Base-by-base conservation (phyloP, 2,888 invertebrate species). In the Drosophila barbarae region DNA sequence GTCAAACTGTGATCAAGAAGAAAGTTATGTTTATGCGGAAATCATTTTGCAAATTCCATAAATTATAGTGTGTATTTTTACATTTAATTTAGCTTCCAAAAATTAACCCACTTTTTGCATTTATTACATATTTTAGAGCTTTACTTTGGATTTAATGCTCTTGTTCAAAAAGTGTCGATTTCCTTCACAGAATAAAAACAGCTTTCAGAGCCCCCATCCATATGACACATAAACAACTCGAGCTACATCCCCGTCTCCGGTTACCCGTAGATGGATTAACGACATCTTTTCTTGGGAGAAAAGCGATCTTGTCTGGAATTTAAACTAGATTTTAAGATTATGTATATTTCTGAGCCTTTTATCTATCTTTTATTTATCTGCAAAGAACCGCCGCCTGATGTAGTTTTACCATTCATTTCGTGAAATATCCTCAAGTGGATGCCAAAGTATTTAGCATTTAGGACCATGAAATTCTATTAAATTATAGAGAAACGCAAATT, bases 171-270 rank as follows among this genome's bases (percentile, higher is more conserved):
- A 32, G 46, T 32, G 18, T 47, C 32, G 2, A 32, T 47, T 47
- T 47, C 46, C 21, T 47, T 47, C 32, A 32, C 18, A 32, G 32
- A 47, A 47, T 32, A 32, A 46, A 8, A 15, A 15, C 44, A 30
- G 18, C 18, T 30, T 30, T 13, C 12, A 46, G 7, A 46, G 46
- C 32, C 46, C 32, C 46, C 46, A 47, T 32, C 32, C 9, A 21
- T 13, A 21, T 32, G 32, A 47, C 32, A 47, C 18, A 28, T 28
- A 21, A 47, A 18, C 46, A 18, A 21, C 18, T 21, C 30, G 13
- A 46, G 18, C 30, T 30, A 30, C 15, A 18, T 12, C 13, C 28
- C 7, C 18, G 5, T 30, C 30, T 46, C 46, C 46, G 46, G 46
- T 47, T 47, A 47, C 46, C 46, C 13, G 26, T 30, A 47, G 8